Conservation (phyloP, 2,797 vertebrate species). For the Karalla daura region DNA sequence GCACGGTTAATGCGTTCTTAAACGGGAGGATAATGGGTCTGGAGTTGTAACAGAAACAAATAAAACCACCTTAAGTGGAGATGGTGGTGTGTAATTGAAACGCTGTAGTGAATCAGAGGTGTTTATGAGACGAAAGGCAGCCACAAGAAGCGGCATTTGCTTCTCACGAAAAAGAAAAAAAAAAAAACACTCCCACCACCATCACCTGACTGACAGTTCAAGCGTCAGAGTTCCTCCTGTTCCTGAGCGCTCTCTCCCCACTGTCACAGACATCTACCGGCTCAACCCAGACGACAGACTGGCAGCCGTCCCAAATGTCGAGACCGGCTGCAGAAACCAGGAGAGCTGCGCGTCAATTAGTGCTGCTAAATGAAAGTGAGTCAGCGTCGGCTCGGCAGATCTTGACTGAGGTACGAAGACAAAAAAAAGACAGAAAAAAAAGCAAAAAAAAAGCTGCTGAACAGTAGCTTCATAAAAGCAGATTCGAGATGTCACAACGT, state of each 20-base stretch:
- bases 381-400: slow-evolving; percentile 6
- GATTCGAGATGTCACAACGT: slow-evolving; percentile 1
- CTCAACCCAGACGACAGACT: slow-evolving; percentile 37
- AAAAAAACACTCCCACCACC: slow-evolving; percentile 2
- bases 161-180: slow-evolving; percentile 1
- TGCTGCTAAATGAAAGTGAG: background rate
- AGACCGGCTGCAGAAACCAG: background rate
- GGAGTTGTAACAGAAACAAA: background rate
- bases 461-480: no score
- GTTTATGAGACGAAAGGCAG: background rate
- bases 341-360: slow-evolving; percentile 17
- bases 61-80: background rate
- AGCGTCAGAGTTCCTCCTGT: slow-evolving; percentile 7
- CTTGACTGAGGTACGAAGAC: slow-evolving; percentile 13
- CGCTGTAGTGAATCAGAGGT: background rate
- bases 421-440: background rate
- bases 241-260: slow-evolving; percentile 5
- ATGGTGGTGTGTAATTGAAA: background rate
- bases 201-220: slow-evolving; percentile 43
- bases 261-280: slow-evolving; percentile 38
- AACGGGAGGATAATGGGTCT: slow-evolving; percentile 6
- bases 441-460: slow-evolving; percentile 6
- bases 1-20: slow-evolving; percentile 4
- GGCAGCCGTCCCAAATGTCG: slow-evolving; percentile 5
- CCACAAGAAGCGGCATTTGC: no score